Percentiles rank a stretch among this genome's conserved stretches.
Evolutionary conservation across 2,797 vertebrate species (phyloP).

Genomic region (Vultur gryphus): DNA sequence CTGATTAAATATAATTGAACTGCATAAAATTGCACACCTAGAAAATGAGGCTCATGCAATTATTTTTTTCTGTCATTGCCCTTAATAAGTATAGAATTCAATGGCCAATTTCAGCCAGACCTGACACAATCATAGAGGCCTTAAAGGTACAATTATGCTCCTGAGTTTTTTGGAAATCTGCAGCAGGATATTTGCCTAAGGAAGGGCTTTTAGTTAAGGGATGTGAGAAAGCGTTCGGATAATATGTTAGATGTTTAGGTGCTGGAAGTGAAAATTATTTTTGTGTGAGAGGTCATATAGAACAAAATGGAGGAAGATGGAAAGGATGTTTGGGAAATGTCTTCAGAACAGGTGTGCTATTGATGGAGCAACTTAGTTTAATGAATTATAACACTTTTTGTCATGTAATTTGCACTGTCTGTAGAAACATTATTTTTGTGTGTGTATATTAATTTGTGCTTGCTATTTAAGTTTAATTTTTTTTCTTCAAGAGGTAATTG

Average conservation of each 20-base stretch:
- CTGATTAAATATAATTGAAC: neutral
- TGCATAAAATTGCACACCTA: neutral
- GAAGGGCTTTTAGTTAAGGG: neutral
- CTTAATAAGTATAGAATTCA: neutral
- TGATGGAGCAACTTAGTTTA: neutral
- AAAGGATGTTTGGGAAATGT: neutral
- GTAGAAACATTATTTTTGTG: neutral
- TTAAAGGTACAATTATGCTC: neutral
- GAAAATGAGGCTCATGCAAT: neutral
- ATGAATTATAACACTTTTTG: neutral
- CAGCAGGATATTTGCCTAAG: neutral
- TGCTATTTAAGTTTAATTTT: slow-evolving; percentile 3
- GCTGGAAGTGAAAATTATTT: neutral
- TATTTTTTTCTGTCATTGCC: neutral
- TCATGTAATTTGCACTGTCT: neutral
- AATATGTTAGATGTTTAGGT: neutral
- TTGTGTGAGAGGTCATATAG: neutral
- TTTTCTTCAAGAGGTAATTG: neutral
- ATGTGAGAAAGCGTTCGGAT: neutral
- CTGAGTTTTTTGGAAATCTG: neutral
- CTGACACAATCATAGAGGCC: neutral
- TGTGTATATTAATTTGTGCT: neutral
- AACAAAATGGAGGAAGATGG: neutral
- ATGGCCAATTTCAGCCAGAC: neutral
- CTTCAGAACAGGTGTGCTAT: neutral